Evolutionary conservation across 1,140 invertebrate genomes (phyloP).

Genomic region (Drosophila lini): DNA sequence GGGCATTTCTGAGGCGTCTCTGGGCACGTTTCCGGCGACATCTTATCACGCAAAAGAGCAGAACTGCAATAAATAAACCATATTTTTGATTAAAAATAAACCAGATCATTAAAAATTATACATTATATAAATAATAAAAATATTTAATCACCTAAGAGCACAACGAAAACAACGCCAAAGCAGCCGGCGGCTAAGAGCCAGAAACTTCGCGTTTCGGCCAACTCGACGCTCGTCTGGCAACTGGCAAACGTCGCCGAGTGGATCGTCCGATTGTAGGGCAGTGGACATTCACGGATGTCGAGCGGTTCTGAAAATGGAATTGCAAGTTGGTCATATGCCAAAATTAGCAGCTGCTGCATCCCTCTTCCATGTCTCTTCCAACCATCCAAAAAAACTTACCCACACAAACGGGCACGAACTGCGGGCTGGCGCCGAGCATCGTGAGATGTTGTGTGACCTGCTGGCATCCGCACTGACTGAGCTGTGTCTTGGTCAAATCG

Average conservation of each 20-base stretch:
- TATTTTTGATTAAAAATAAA: constrained; percentile 1
- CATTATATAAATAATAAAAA: background rate
- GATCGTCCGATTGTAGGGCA: constrained; percentile 78
- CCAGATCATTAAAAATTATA: background rate
- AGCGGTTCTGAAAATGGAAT: constrained; percentile 63
- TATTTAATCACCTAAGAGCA: constrained; percentile 52
- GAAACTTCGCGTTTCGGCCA: constrained; percentile 49
- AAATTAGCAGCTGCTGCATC: constrained; percentile 66
- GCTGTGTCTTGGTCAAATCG: constrained; percentile 70
- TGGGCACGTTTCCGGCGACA: constrained; percentile 58
- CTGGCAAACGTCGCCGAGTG: constrained; percentile 66
- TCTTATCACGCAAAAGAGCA: constrained; percentile 65
- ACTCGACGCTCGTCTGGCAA: constrained; percentile 55
- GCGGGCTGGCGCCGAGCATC: constrained; percentile 54
- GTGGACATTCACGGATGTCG: constrained; percentile 64
- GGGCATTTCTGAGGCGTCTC: constrained; percentile 40
- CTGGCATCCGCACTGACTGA: constrained; percentile 71
- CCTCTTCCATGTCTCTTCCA: constrained; percentile 10
- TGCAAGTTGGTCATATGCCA: constrained; percentile 62
- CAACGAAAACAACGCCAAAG: constrained; percentile 56
- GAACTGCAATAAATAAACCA: constrained; percentile 32
- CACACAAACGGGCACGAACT: constrained; percentile 76
- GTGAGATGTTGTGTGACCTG: constrained; percentile 73
- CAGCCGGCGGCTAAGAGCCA: constrained; percentile 70
- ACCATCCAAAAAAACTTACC: constrained; percentile 57